Conservation (phyloP, 2,113 vertebrate species). For the Esox niger region DNA sequence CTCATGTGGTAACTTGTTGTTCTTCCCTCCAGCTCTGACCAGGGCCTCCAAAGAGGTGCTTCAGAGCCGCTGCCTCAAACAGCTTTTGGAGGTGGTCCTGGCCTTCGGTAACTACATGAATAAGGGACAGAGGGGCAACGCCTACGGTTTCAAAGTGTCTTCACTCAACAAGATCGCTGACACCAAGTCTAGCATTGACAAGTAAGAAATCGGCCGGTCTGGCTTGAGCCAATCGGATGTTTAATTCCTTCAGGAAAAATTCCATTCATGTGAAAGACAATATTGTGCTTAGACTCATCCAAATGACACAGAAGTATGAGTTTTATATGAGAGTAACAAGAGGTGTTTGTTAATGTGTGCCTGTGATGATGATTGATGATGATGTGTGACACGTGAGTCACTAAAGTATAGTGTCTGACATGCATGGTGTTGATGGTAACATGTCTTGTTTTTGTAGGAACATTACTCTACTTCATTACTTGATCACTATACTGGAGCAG, state of each 20-base stretch:
- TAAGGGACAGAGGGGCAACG: slow-evolving; percentile 96
- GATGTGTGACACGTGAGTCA: no score
- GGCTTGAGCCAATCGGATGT: background rate
- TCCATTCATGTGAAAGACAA: background rate
- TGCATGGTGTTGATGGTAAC: no score
- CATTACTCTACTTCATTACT: slow-evolving; percentile 96
- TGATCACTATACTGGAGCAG: slow-evolving; percentile 96
- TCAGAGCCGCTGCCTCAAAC: slow-evolving; percentile 86
- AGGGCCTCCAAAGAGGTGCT: slow-evolving; percentile 89
- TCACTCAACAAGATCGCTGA: slow-evolving; percentile 98
- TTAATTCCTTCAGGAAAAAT: background rate
- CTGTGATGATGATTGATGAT: no score
- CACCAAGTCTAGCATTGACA: slow-evolving; percentile 99
- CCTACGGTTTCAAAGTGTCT: slow-evolving; percentile 94
- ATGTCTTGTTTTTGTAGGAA: slow-evolving; percentile 80
- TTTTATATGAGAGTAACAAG: background rate
- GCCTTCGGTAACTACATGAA: slow-evolving; percentile 99
- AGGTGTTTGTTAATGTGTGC: no score
- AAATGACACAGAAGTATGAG: background rate
- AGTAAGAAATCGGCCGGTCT: slow-evolving; percentile 75
- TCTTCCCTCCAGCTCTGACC: slow-evolving; percentile 75
- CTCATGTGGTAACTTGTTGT: slow-evolving; percentile 10
- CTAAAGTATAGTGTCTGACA: no score
- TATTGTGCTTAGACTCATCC: no score
- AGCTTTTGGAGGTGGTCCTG: slow-evolving; percentile 94